phyloP scores from a whole-genome alignment of 2,797 vertebrate species.

The Protosalanx chinensis region DNA sequence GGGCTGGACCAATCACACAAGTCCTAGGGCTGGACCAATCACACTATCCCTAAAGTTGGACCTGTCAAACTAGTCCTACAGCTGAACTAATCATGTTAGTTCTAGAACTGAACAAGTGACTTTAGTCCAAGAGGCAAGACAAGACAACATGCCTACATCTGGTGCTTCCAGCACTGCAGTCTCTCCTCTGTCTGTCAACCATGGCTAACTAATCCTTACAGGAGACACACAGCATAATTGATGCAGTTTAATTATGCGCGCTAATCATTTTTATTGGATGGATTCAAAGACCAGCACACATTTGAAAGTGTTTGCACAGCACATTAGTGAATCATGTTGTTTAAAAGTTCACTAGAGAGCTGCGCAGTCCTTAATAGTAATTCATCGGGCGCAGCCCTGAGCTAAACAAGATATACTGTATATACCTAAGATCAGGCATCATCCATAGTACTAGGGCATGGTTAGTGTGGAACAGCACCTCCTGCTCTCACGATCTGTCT shows the following conservation, averaged over 20 bases:
- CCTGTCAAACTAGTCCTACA: too few relatives aligned
- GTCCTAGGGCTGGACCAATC: too few relatives aligned
- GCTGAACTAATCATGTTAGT: too few relatives aligned
- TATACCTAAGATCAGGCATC: neutral
- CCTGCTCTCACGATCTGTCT: neutral
- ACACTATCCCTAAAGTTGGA: too few relatives aligned
- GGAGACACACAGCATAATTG: conserved; percentile 1
- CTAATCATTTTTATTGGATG: conserved; percentile 11
- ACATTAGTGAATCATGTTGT: conserved; percentile 5
- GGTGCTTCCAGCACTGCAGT: neutral
- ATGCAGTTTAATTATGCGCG: conserved; percentile 6
- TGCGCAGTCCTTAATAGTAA: neutral
- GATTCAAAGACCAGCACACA: conserved; percentile 10
- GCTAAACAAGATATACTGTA: neutral
- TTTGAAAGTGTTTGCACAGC: conserved; percentile 10
- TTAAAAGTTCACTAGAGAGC: neutral
- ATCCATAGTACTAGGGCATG: neutral
- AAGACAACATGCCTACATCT: neutral
- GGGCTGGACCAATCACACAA: too few relatives aligned
- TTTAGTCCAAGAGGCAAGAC: too few relatives aligned
- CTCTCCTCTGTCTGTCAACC: neutral
- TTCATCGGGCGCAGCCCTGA: neutral
- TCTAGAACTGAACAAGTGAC: too few relatives aligned
- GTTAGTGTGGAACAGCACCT: neutral
- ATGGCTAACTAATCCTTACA: neutral